Conservation (phyloP, 2,113 vertebrate genomes). For the Mungos mungo region DNA sequence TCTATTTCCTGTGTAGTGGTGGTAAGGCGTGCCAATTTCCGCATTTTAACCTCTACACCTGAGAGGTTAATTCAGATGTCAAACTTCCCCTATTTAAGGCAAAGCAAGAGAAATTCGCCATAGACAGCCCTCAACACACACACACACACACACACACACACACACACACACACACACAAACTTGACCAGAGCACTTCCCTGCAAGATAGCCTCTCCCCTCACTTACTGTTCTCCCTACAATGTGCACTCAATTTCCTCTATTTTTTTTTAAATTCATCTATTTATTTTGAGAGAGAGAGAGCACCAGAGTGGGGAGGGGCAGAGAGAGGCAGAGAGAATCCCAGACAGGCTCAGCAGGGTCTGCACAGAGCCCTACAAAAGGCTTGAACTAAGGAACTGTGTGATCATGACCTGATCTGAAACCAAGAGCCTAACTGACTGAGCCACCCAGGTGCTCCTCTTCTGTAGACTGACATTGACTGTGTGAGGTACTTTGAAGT, state of each 20-base stretch:
- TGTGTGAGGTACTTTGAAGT: not conserved
- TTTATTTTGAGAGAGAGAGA: not conserved
- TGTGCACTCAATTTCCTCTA: not conserved
- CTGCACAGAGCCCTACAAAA: too few relatives aligned
- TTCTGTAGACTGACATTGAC: not conserved
- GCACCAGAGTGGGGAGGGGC: not conserved
- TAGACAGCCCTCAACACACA: not conserved
- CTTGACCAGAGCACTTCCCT: not conserved
- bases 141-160: not conserved
- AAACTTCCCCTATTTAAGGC: not conserved
- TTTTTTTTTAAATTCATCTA: not conserved
- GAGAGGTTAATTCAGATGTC: not conserved
- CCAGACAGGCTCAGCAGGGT: not conserved
- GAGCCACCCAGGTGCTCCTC: not conserved
- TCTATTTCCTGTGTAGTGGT: not conserved
- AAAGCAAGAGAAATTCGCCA: not conserved
- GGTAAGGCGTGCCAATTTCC: not conserved
- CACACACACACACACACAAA: not conserved
- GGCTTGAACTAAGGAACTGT: too few relatives aligned
- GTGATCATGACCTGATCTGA: not conserved
- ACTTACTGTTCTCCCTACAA: not conserved
- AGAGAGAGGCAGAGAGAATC: not conserved
- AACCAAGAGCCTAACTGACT: not conserved
- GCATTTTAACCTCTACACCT: not conserved
- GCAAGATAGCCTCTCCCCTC: not conserved